Evolutionary conservation across 1,140 invertebrate genomes (phyloP), one percentile per base, ranked within the genome.

Genomic region (Brachionus rotundiformis): DNA sequence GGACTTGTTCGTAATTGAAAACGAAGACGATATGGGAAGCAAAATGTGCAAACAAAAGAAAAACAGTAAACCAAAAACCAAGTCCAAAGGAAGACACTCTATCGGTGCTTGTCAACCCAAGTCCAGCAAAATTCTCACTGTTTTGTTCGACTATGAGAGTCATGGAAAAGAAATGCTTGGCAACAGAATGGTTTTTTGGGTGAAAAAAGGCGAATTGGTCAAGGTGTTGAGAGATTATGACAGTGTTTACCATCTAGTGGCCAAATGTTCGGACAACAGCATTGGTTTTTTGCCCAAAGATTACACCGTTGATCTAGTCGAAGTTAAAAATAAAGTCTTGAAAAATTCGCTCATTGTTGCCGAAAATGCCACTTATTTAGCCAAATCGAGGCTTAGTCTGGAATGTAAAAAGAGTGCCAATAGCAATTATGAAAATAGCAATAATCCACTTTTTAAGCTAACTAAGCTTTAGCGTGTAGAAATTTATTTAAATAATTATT

Each of bases 221-320:
- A 79, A 79, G 33, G 59, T 79, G 3, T 33, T 79, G 25, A 54
- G 76, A 54, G 76, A 79, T 63, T 79, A 79, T 79, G 76, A 79
- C 33, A 25, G 41, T 2, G 25, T 59, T 36, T 79, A 59, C 41
- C 36, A 79, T 39, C n/a, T 79, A 63, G 76, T 79, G 0, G 76
- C 76, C 8, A 79, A 41, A 13, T 54, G 47, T 59, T 11, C n/a
- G 16, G 36, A 54, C 25, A 63, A 41, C 59, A 54, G 36, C 29
- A 63, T 79, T 6, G 76, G 76, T 0, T 79, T 79, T 79, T 39
- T 79, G 54, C 76, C 76, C 0, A 79, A 79, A 39, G 76, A 79
- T 25, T 59, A 59, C 25, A 79, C 76, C 3, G 76, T 79, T 16
- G 76, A 79, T 61, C 54, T 79, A 41, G 29, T 39, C 25, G 76